A percentile compares a stretch with the other conserved stretches of the same genome.
Conservation (phyloP, 2,113 vertebrate genomes). For the Erythrocebus patas region DNA sequence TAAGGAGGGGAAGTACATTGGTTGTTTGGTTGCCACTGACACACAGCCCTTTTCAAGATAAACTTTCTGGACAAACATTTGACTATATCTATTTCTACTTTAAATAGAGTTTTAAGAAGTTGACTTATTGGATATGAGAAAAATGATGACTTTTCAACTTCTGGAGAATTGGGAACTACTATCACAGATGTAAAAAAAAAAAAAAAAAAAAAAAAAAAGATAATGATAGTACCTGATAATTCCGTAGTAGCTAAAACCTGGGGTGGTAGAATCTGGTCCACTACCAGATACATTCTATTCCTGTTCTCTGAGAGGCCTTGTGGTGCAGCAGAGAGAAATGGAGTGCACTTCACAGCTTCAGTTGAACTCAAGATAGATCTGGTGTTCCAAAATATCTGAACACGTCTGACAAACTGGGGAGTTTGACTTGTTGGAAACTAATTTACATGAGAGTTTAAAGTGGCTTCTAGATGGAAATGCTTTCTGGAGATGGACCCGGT, state of each 20-base stretch:
- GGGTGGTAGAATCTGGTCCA: accelerated
- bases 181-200: neutral
- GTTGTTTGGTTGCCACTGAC: neutral
- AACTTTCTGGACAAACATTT: neutral
- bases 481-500: neutral
- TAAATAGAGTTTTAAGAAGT: neutral
- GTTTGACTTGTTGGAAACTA: neutral
- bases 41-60: neutral
- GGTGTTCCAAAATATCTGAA: neutral
- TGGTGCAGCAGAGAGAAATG: neutral
- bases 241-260: neutral
- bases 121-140: neutral
- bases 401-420: neutral
- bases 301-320: neutral
- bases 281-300: accelerated
- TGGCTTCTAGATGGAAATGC: neutral
- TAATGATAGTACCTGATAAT: neutral
- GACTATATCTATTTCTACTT: neutral
- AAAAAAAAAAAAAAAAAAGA: no score
- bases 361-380: neutral
- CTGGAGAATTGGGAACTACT: neutral
- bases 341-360: neutral
- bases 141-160: neutral
- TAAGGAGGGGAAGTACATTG: neutral
- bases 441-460: neutral